A percentile compares a stretch with the other conserved stretches of the same genome.
phyloP scores from a whole-genome alignment of 2,888 invertebrate species.

The Perizoma affinitatum region DNA sequence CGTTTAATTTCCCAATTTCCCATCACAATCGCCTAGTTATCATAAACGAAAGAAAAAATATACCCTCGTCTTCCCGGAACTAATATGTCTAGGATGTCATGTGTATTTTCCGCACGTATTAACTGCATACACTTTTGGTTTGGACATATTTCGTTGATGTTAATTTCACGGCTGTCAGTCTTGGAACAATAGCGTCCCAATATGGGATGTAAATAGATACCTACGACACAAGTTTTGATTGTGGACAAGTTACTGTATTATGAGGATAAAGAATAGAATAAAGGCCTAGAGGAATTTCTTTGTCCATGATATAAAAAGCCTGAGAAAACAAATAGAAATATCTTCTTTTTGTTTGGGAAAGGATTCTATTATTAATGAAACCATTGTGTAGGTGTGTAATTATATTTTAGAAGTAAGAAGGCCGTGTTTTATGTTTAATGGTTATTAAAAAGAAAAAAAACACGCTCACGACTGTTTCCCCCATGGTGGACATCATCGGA shows the following conservation, averaged over 20 bases:
- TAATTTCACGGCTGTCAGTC: conserved; percentile 67
- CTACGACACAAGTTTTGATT: conserved; percentile 10
- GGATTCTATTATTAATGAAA: too few species aligned
- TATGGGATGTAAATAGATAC: conserved; percentile 21
- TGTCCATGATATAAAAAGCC: conserved; percentile 1
- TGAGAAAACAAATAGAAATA: neutral
- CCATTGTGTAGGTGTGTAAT: too few species aligned
- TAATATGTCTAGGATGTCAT: conserved; percentile 29
- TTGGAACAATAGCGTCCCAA: conserved; percentile 31
- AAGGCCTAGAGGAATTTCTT: conserved; percentile 9
- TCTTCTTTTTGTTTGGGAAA: too few species aligned
- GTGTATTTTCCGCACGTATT: conserved; percentile 44
- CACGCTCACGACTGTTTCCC: too few species aligned
- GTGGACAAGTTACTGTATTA: neutral
- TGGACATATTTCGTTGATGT: conserved; percentile 53
- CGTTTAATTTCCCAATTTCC: too few species aligned
- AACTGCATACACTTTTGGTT: conserved; percentile 46
- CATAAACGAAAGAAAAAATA: conserved; percentile 19
- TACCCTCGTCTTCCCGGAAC: conserved; percentile 23
- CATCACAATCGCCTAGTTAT: neutral
- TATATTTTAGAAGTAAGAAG: too few species aligned
- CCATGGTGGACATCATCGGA: too few species aligned
- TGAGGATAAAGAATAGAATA: conserved; percentile 7
- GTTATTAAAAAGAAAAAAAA: too few species aligned
- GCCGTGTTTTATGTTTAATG: too few species aligned